Evolutionary conservation across 2,797 vertebrate species (phyloP).

Genomic region (Esox lucius): DNA sequence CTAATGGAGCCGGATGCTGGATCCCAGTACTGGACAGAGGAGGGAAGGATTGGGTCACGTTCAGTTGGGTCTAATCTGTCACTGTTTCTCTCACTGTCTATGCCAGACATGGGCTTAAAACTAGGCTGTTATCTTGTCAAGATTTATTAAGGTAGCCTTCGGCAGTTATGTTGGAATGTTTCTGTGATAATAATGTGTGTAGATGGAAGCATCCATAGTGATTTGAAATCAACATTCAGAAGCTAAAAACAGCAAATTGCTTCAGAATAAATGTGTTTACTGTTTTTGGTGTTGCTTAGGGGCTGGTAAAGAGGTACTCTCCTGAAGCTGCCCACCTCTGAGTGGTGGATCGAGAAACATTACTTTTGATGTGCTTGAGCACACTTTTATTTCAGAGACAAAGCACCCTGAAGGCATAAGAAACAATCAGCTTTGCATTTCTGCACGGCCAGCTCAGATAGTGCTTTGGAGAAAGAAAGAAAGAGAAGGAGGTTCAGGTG

Average conservation of each 20-base stretch:
- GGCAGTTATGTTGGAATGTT: not conserved
- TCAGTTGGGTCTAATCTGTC: not conserved
- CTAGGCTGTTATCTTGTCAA: not conserved
- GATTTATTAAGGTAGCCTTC: not conserved
- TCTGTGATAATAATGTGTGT: not conserved
- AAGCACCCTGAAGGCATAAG: slow-evolving; percentile 14
- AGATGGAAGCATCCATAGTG: not conserved
- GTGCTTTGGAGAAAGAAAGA: not conserved
- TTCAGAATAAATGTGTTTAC: not conserved
- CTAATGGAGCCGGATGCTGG: not conserved
- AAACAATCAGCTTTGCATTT: slow-evolving; percentile 7
- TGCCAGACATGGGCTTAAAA: not conserved
- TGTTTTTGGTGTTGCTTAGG: slow-evolving; percentile 5
- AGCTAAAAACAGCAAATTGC: not conserved
- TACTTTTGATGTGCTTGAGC: slow-evolving; percentile 16
- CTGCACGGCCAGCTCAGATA: not conserved
- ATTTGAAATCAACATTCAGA: not conserved
- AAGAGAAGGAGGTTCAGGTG: not conserved
- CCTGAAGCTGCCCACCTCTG: not conserved
- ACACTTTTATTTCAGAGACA: slow-evolving; percentile 4
- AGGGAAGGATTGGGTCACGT: not conserved
- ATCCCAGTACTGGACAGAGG: not conserved
- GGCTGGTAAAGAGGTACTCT: not conserved
- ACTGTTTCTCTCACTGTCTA: not conserved
- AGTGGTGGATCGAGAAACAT: slow-evolving; percentile 2